Evolutionary conservation across 2,797 vertebrate genomes (phyloP), one percentile per base, ranked within the genome.

Genomic region (Gobio occitaniae): DNA sequence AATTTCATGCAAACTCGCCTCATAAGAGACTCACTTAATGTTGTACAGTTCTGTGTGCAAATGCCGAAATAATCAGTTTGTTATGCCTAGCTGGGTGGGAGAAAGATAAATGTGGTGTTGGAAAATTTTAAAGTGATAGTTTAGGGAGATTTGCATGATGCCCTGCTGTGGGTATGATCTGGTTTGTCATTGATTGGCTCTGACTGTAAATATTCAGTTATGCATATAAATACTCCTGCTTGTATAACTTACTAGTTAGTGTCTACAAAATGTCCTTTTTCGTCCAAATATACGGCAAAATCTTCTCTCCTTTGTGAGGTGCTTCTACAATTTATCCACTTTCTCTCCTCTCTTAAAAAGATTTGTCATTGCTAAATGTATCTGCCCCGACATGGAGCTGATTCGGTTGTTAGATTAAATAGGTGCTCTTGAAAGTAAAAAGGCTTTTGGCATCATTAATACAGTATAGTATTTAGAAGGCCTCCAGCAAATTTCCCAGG

Each of bases 131-230:
- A 78, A 70, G 65, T 3, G 19, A 66, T 47, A 74, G 38, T 75
- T 79, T 38, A 83, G 77, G 52, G 7, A 75, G 81, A 87, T 87
- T 80, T 84, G 82, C 78, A 68, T 85, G 61, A 72, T 87, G 81
- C 68, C 81, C 59, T 82, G 17, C 63, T 81, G 69, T 54, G 86
- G 66, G 79, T 71, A 71, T 84, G 50, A 41, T 80, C 52, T 82
- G 84, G 84, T 88, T 86, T 84, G 79, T 77, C 48, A 48, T 70
- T 32, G 71, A 82, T 29, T 82, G 71, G 76, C 66, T 83, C 88
- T 86, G 86, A 91, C 86, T 91, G 87, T 82, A 85, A 19, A 90
- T 91, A 93, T 91, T 92, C 92, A 83, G 70, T 82, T 88, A 84
- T 75, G 80, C 86, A 84, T 83, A 65, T 75, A 85, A 83, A 89